Evolutionary conservation across 2,113 vertebrate genomes (phyloP).

Genomic region (Lasiurus cinereus): DNA sequence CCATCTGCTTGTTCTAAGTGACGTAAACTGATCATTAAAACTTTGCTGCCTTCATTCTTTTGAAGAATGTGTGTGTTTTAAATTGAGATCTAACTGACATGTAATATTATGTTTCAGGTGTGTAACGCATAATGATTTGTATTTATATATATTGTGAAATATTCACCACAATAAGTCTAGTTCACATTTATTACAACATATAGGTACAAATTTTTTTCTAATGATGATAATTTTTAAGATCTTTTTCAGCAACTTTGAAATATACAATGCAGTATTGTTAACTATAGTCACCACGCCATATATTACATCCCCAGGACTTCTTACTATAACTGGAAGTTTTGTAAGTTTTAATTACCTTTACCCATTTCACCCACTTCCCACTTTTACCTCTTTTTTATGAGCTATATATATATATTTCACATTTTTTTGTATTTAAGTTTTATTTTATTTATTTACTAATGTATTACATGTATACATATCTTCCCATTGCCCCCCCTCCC

Average conservation of each 20-base stretch:
- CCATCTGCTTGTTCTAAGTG: not conserved
- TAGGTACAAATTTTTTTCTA: not conserved
- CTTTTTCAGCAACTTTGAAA: not conserved
- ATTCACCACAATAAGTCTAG: not conserved
- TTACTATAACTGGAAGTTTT: not conserved
- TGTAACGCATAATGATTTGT: not conserved
- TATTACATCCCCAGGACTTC: not conserved
- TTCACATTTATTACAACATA: not conserved
- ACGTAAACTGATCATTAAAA: conserved; percentile 11
- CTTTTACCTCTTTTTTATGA: too few species aligned
- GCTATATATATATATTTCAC: too few species aligned
- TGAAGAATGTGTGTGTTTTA: not conserved
- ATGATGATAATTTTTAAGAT: not conserved
- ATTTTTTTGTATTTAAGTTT: too few species aligned
- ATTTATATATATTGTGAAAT: not conserved
- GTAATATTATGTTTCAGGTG: not conserved
- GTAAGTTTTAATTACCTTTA: not conserved
- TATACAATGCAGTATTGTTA: not conserved
- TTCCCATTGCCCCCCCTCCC: too few species aligned
- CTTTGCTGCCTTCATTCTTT: not conserved
- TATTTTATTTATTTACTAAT: too few species aligned
- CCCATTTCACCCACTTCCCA: not conserved
- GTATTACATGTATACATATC: too few species aligned
- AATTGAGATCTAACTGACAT: not conserved
- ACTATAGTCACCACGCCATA: not conserved